These are phyloP conservation scores for Halcyon leucocephala DNA, from an alignment of 2,797 vertebrate species.

Conservation along the genomic window DNA sequence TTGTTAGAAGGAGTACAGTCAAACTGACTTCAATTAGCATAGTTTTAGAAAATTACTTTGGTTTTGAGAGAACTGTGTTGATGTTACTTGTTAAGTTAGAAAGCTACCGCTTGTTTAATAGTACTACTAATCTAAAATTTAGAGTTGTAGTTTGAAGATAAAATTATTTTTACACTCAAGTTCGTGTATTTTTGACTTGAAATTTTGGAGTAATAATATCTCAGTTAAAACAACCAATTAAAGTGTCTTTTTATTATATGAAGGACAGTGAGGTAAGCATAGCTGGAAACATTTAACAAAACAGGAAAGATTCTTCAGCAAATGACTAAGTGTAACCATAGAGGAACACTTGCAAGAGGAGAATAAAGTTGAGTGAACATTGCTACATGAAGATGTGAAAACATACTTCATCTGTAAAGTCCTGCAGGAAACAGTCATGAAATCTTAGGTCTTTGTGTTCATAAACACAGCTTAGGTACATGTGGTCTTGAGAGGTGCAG, in stretches of 20 bases:
- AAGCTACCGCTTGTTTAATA: background rate
- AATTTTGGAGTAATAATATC: background rate
- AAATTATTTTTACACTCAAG: background rate
- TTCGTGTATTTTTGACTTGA: background rate
- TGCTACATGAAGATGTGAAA: background rate
- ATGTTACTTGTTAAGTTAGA: background rate
- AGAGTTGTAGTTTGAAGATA: background rate
- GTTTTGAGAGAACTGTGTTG: background rate
- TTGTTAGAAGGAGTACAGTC: background rate
- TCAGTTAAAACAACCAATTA: background rate
- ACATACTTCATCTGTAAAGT: background rate
- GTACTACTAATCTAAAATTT: background rate
- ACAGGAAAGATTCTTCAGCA: background rate
- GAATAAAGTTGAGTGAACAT: background rate
- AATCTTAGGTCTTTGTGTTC: background rate
- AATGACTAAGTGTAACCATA: background rate
- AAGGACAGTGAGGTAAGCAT: background rate
- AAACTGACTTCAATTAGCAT: background rate
- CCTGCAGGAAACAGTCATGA: background rate
- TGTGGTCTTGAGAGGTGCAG: background rate
- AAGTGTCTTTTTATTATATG: background rate
- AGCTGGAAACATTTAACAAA: background rate
- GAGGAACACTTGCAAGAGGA: background rate
- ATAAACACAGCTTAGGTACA: background rate
- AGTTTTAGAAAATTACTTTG: background rate